Evolutionary conservation across 2,797 vertebrate species (phyloP), one percentile per base, ranked within the genome.

Genomic region (Jordanella pulchra): DNA sequence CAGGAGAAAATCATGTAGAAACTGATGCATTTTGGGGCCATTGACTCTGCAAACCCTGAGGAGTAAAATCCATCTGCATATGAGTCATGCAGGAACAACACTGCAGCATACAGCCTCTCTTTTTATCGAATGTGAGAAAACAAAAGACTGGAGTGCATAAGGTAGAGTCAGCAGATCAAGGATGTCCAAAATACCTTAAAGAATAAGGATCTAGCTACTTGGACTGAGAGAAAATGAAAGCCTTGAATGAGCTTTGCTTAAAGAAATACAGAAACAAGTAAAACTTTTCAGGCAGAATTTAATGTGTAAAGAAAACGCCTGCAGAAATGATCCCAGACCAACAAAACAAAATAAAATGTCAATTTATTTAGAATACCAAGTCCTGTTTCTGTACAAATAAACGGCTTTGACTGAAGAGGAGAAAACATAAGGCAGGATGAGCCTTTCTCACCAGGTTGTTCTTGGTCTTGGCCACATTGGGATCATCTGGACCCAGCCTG

Each of bases 391-490:
- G 30, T 39, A 39, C 35, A 39, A 39, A 39, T 39, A 39, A 39
- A 39, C 9, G 35, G 21, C 18, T 48, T 75, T 69, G 21, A 69
- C 58, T 66, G 4, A 1, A 47, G 12, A 7, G 65, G 0, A 13
- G 30, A 60, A 30, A 23, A 17, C 11, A 28, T 10, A 18, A 54
- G 25, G 12, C 18, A 30, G 17, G 18, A 39, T 67, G 7, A 11
- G 39, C 2, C 1, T 82, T 45, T 69, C 94, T 93, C 87, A 99
- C 98, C 96, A 99, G 93, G 86, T 99, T 99, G 89, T 99, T 99
- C 94, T 99, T 99, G 85, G 97, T 99, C 86, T 99, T 98, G 89
- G 97, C 97, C 83, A 99, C 97, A 0, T 99, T 99, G 69, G 97
- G 95, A 73, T 99, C 97, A 60, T 99, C 98, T 0, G 95, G 96